A percentile compares a stretch with the other conserved stretches of the same genome.
phyloP scores from a whole-genome alignment of 2,113 vertebrate species.

The Sinocyclocheilus rhinocerous region DNA sequence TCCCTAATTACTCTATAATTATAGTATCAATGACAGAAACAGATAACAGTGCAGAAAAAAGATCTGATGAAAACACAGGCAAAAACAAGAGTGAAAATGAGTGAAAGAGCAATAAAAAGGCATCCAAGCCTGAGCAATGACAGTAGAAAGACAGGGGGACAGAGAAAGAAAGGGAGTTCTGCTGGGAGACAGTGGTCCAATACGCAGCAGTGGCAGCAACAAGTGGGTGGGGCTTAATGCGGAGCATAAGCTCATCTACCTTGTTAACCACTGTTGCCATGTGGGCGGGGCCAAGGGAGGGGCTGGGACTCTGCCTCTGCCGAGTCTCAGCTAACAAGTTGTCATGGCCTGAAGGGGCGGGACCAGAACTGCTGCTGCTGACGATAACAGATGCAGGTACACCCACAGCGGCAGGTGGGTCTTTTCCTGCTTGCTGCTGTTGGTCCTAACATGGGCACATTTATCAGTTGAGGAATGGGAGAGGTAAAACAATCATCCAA shows the following conservation, averaged over 20 bases:
- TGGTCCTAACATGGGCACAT: slow-evolving; percentile 82
- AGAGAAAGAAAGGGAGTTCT: slow-evolving; percentile 44
- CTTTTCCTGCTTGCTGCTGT: slow-evolving; percentile 77
- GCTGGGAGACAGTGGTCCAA: slow-evolving; percentile 65
- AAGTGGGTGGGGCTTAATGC: slow-evolving; percentile 73
- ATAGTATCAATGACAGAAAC: not conserved
- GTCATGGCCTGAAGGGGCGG: slow-evolving; percentile 75
- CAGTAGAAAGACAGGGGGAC: slow-evolving; percentile 24
- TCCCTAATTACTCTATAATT: too few species aligned
- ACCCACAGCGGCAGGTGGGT: slow-evolving; percentile 78
- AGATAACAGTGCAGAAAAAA: not conserved
- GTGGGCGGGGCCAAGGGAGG: slow-evolving; percentile 77
- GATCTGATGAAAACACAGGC: slow-evolving; percentile 3
- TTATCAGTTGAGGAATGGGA: slow-evolving; percentile 69
- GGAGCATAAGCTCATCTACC: slow-evolving; percentile 78
- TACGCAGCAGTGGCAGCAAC: slow-evolving; percentile 72
- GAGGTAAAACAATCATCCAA: slow-evolving; percentile 73
- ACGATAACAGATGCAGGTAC: slow-evolving; percentile 91
- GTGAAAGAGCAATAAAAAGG: slow-evolving; percentile 31
- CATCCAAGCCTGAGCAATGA: slow-evolving; percentile 28
- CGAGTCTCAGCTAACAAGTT: slow-evolving; percentile 73
- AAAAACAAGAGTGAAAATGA: not conserved
- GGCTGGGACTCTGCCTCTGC: slow-evolving; percentile 72
- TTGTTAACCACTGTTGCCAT: slow-evolving; percentile 82
- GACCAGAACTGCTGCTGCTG: slow-evolving; percentile 80